These are phyloP conservation scores for Lamprotornis superbus DNA, from an alignment of 2,113 vertebrate genomes.

Conservation along the genomic window DNA sequence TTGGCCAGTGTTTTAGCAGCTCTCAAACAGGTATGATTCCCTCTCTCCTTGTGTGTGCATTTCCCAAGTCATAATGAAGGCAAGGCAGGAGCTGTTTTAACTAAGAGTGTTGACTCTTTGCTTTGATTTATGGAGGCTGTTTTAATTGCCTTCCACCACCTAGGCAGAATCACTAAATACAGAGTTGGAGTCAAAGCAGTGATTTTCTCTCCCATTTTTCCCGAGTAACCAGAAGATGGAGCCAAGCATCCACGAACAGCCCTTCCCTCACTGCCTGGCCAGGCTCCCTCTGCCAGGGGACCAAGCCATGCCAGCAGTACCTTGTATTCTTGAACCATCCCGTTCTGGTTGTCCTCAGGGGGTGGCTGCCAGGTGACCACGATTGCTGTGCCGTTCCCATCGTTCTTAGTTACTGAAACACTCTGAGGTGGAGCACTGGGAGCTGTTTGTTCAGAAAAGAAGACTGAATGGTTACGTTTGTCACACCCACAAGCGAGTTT, in stretches of 20 bases:
- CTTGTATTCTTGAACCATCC: slow-evolving; percentile 97
- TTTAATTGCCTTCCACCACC: slow-evolving; percentile 12
- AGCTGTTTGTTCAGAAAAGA: slow-evolving; percentile 73
- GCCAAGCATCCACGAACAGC: slow-evolving; percentile 75
- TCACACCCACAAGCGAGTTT: rapidly evolving
- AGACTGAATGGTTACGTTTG: neutral
- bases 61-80: neutral
- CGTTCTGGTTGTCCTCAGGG: slow-evolving; percentile 91
- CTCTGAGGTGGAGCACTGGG: slow-evolving; percentile 93
- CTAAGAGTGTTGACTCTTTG: neutral
- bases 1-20: neutral
- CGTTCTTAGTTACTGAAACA: slow-evolving; percentile 91
- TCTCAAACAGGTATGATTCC: neutral
- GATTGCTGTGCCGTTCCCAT: slow-evolving; percentile 91
- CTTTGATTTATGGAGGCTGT: slow-evolving; percentile 21
- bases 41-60: neutral
- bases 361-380: slow-evolving; percentile 95
- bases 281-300: neutral
- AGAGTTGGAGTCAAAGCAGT: neutral
- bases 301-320: slow-evolving; percentile 63
- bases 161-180: neutral
- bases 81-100: neutral
- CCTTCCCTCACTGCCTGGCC: neutral
- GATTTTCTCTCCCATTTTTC: neutral
- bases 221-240: slow-evolving; percentile 83